Percentiles rank a stretch among this genome's conserved stretches.
Evolutionary conservation across 2,113 vertebrate genomes (phyloP).

Genomic region (Gambusia affinis): DNA sequence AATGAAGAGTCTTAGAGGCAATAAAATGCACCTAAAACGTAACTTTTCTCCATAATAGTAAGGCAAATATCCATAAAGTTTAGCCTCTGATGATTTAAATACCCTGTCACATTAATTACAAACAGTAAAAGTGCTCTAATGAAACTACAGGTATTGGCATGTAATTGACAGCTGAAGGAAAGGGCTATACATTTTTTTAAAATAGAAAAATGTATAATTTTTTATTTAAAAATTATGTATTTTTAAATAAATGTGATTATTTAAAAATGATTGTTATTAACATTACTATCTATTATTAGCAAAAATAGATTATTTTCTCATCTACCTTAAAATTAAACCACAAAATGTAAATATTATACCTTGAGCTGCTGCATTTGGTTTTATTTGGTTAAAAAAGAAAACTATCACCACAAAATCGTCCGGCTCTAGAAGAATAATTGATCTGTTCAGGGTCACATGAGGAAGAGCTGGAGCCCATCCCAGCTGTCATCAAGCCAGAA

Average conservation of each 20-base stretch:
- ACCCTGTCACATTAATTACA: slow-evolving; percentile 24
- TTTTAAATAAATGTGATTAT: too few relatives aligned
- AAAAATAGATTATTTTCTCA: background rate
- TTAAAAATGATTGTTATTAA: too few relatives aligned
- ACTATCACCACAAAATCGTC: background rate
- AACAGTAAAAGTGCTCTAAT: too few relatives aligned
- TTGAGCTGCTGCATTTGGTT: background rate
- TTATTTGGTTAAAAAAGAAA: background rate
- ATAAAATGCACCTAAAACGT: slow-evolving; percentile 16
- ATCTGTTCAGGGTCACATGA: background rate
- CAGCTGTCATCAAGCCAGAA: background rate
- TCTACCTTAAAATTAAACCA: background rate
- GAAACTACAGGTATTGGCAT: too few relatives aligned
- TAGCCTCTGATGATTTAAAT: slow-evolving; percentile 19
- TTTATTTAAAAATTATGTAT: too few relatives aligned
- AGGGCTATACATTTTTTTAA: too few relatives aligned
- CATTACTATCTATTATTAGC: too few relatives aligned
- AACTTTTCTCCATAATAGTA: slow-evolving; percentile 13
- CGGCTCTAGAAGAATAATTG: background rate
- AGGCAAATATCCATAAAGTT: slow-evolving; percentile 43
- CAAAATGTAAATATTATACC: background rate
- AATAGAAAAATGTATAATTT: too few relatives aligned
- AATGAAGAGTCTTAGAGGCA: slow-evolving; percentile 24
- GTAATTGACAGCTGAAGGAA: too few relatives aligned
- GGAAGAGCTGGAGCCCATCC: background rate